A percentile compares a stretch with the other conserved stretches of the same genome.
Conservation (phyloP, 1,140 invertebrate genomes). For the Carposina sasakii region DNA sequence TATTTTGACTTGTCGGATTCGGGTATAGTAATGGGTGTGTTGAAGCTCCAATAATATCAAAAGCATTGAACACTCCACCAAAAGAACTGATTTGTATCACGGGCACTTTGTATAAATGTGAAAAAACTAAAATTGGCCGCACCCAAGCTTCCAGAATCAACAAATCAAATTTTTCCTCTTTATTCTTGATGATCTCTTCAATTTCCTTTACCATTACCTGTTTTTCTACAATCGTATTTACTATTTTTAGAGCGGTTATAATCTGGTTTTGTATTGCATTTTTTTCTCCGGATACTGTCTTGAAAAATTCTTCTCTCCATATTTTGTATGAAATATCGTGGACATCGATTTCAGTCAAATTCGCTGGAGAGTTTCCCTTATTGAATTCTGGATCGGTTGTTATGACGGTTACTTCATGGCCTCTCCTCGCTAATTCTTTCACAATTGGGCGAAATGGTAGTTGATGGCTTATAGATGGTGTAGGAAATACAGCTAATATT, state of each 20-base stretch:
- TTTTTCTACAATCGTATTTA: constrained; percentile 22
- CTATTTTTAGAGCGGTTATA: constrained; percentile 4
- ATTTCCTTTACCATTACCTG: constrained; percentile 38
- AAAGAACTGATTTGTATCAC: constrained; percentile 54
- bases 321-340: constrained; percentile 31
- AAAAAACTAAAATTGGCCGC: constrained; percentile 33
- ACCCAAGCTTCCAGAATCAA: constrained; percentile 40
- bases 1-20: constrained; percentile 31
- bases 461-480: constrained; percentile 73
- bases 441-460: constrained; percentile 60
- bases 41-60: constrained; percentile 53
- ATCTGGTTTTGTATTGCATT: constrained; percentile 5
- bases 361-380: constrained; percentile 25
- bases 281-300: background rate
- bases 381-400: constrained; percentile 40
- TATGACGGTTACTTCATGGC: constrained; percentile 62
- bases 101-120: constrained; percentile 52
- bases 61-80: constrained; percentile 23
- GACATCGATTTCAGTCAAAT: constrained; percentile 39
- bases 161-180: constrained; percentile 40
- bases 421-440: constrained; percentile 53
- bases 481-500: constrained; percentile 68
- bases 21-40: constrained; percentile 65
- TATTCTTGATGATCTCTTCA: constrained; percentile 32
- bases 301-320: constrained; percentile 23